phyloP scores from a whole-genome alignment of 2,888 invertebrate genomes.

The Dasypolia templi region DNA sequence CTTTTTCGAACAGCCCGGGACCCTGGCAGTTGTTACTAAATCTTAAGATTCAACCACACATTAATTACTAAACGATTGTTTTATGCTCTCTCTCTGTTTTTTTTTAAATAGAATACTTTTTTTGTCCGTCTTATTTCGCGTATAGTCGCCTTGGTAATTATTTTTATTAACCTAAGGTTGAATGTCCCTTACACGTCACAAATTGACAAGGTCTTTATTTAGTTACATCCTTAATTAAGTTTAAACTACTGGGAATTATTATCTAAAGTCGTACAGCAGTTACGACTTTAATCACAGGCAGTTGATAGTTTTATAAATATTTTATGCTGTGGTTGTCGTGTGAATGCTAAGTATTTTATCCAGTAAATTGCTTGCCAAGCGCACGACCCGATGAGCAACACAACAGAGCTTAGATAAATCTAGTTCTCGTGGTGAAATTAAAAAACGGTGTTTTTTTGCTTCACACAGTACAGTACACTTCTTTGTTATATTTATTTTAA shows the following conservation, averaged over 20 bases:
- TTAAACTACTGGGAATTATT: neutral
- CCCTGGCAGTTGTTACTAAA: too few species aligned
- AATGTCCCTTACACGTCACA: neutral
- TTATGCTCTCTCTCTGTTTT: too few species aligned
- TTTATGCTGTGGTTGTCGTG: conserved; percentile 13
- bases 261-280: neutral
- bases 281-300: neutral
- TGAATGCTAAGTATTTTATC: conserved; percentile 28
- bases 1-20: too few species aligned
- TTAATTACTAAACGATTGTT: too few species aligned
- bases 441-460: too few species aligned
- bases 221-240: neutral
- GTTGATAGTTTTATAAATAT: neutral
- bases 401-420: neutral
- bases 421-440: neutral
- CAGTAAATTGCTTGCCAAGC: conserved; percentile 46
- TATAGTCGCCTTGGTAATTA: neutral
- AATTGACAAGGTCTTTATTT: neutral
- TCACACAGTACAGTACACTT: too few species aligned
- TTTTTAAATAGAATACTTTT: too few species aligned
- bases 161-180: neutral
- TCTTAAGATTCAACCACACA: too few species aligned
- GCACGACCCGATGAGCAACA: conserved; percentile 2
- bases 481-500: conserved; percentile 9
- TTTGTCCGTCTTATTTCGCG: too few species aligned